Evolutionary conservation across 2,113 vertebrate species (phyloP), one percentile per base, ranked within the genome.

Genomic region (Theristicus caerulescens): DNA sequence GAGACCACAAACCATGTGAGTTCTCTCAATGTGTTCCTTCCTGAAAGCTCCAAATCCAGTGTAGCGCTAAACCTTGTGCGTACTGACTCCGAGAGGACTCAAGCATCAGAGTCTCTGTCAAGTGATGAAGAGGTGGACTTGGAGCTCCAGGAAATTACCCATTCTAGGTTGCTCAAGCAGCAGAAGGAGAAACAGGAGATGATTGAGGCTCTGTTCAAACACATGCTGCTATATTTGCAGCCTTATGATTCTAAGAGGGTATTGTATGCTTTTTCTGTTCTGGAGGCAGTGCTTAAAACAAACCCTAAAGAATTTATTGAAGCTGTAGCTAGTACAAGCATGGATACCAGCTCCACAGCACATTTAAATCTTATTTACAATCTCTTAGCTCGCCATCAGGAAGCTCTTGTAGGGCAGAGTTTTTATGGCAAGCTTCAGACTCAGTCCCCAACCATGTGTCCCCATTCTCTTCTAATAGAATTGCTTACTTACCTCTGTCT

Each of bases 351-450:
- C 97, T 99, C 99, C 80, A 99, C 99, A 1, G 98, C 99, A 0
- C 99, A 99, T 95, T 97, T 99, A 65, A 99, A 99, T 95, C 98
- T 99, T 83, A 98, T 99, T 94, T 99, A 99, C 92, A 99, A 99
- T 97, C 99, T 99, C 22, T 78, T 99, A 21, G 98, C 99, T 31
- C 99, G 99, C n/a, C 99, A 99, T 95, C 99, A 99, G 94, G 99
- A 99, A 96, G 98, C 99, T 17, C 98, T 99, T 20, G 97, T 98
- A 1, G 99, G 99, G n/a, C 98, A 98, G 59, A 98, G 98, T 62
- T 99, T 99, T 95, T 99, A 99, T 1, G 99, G 99, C 5, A 97
- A 98, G 89, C 98, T 99, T 80, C 98, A 98, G 70, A 95, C 96
- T 57, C 98, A 97, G 87, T 97, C 98, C 0, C 97, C 99, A 38